Evolutionary conservation across 2,113 vertebrate species (phyloP).

Genomic region (Lamprologus tigripictilis): DNA sequence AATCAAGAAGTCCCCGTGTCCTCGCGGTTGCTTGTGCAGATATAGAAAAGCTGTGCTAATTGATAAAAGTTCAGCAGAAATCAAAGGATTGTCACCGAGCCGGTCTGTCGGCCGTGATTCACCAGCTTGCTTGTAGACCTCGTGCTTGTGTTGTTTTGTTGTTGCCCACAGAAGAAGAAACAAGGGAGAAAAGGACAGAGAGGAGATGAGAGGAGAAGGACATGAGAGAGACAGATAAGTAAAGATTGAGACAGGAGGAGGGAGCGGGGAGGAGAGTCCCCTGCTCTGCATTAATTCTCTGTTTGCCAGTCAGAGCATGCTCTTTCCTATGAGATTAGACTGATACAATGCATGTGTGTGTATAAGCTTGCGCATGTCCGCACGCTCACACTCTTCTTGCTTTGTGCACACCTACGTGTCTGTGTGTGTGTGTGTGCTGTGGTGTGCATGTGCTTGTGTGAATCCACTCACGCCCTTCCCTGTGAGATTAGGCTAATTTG

Average conservation of each 20-base stretch:
- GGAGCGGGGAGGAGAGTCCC: constrained; percentile 31
- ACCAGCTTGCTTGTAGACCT: not conserved
- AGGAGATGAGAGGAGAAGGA: constrained; percentile 26
- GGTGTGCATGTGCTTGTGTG: not conserved
- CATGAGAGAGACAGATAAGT: constrained; percentile 48
- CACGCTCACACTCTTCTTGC: not conserved
- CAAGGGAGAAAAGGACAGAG: not conserved
- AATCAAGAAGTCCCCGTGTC: not conserved
- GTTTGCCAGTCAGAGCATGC: constrained; percentile 72
- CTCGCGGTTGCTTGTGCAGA: not conserved
- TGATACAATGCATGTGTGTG: constrained; percentile 49
- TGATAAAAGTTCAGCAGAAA: not conserved
- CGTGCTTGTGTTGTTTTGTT: constrained; percentile 40
- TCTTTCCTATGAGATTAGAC: constrained; percentile 68
- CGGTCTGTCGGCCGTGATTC: constrained; percentile 7
- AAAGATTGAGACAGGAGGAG: constrained; percentile 40
- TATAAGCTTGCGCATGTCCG: not conserved
- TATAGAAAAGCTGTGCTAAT: not conserved
- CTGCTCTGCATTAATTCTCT: constrained; percentile 67
- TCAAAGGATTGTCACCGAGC: not conserved
- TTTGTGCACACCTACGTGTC: not conserved
- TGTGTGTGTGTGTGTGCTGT: not conserved
- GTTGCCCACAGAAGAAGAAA: constrained; percentile 17
- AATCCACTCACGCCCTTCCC: constrained; percentile 30
- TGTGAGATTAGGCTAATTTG: constrained; percentile 72